Evolutionary conservation across 2,888 invertebrate species (phyloP), one percentile per base, ranked within the genome.

Genomic region (Dione juno): DNA sequence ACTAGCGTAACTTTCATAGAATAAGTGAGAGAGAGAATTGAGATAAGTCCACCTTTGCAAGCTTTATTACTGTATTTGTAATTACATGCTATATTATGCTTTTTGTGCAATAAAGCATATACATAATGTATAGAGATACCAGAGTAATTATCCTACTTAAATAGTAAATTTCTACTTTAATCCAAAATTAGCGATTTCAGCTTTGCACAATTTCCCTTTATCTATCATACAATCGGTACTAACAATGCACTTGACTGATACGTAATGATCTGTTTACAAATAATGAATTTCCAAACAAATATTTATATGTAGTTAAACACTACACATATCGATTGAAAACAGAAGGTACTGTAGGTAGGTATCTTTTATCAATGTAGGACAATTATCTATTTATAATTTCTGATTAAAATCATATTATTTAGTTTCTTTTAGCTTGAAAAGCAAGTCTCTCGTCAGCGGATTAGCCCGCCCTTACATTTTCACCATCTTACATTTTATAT

Each of bases 221-320:
- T 35, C 2, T 28, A 52, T 58, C 59, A 64, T 19, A 45, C 45
- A 54, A 65, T 65, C 19, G 21, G 7, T 48, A 45, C 45, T 21
- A 69, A 64, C 63, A 64, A 64, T 65, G 65, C 52, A 63, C 64
- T 68, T 71, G 71, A 71, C 71, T 53, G 71, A 71, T 71, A 71
- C 58, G 35, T 45, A 9, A 0, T 21, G 40, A 35, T 40, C 48
- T 53, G 28, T 57, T 28, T 11, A 67, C 50, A 21, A 58, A 65
- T 65, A 48, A 13, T 59, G 13, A n/a, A 57, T 68, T 68, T 68
- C 52, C 37, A 65, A 65, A 58, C 67, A 65, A 71, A 71, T 67
- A 71, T 67, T 68, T 64, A 53, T 67, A 71, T 67, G 65, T 52
- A 65, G 43, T 13, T 43, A 43, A 50, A 66, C 52, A 61, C 45